Evolutionary conservation across 2,113 vertebrate genomes (phyloP).

Genomic region (Tretioscincus oriximinensis): DNA sequence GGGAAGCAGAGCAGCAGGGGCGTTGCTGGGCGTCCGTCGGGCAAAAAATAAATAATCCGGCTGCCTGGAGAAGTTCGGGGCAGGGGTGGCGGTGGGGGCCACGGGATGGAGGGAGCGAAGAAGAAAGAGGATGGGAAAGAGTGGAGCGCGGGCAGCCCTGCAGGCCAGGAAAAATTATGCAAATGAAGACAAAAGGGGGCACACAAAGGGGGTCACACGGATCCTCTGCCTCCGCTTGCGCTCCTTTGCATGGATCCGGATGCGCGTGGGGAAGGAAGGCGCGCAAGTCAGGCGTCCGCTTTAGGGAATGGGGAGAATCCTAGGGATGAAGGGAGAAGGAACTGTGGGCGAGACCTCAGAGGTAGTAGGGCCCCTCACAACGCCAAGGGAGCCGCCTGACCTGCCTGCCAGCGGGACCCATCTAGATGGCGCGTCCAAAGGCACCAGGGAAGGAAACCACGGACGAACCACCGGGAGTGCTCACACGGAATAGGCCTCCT

Average conservation of each 20-base stretch:
- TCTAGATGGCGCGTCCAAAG: conserved; percentile 46
- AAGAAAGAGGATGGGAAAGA: conserved; percentile 75
- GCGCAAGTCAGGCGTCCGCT: neutral
- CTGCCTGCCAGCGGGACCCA: conserved; percentile 24
- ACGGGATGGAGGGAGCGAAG: conserved; percentile 48
- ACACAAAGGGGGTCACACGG: conserved; percentile 72
- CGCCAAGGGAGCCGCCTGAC: conserved; percentile 4
- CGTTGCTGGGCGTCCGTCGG: conserved; percentile 77
- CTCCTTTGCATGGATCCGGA: neutral
- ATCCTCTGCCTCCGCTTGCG: conserved; percentile 66
- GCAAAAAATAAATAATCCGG: conserved; percentile 50
- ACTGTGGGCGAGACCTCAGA: too few relatives aligned
- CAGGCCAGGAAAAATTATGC: conserved; percentile 96
- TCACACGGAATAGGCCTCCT: neutral
- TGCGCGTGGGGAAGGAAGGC: neutral
- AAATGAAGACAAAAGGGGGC: conserved; percentile 84
- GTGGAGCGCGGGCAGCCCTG: conserved; percentile 84
- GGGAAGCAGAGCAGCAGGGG: conserved; percentile 62
- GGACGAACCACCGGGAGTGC: conserved; percentile 56
- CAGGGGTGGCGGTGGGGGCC: conserved; percentile 47
- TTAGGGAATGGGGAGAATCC: neutral
- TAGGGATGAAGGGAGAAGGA: too few relatives aligned
- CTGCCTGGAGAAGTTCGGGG: conserved; percentile 78
- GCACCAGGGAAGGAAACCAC: conserved; percentile 59
- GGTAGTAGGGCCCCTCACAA: neutral